Base-by-base conservation (phyloP, 2,797 vertebrate genomes). In the Schizopygopsis pylzovi region DNA sequence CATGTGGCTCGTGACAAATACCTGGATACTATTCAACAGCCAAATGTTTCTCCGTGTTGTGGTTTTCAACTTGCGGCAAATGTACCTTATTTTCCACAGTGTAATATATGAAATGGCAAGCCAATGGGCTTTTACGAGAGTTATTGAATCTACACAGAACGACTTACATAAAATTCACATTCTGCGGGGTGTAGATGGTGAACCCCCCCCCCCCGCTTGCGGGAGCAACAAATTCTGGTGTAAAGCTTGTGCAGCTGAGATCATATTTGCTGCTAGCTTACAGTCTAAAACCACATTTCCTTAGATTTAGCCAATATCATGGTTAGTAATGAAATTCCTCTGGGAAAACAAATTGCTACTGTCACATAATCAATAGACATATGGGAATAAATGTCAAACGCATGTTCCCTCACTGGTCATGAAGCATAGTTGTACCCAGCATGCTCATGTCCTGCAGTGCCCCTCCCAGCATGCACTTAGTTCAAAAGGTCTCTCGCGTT, bases 341-440 rank as follows among this genome's bases (percentile, higher is more conserved):
- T 43, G 85, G 87, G 90, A 89, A 87, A 91, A 86, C 86, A 91
- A 89, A 89, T 91, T 88, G 88, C 85, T 87, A 59, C 87, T 89
- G 88, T 87, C 87, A 89, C 73, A 89, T 89, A 89, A 90, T 91
- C 89, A 85, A 89, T 90, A 87, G 82, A 89, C 89, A 89, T 85
- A 89, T 86, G 81, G 80, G 86, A 89, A 89, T 89, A 91, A 91
- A 89, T 89, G 89, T 88, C 87, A 90, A 84, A 91, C 65, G 86
- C 87, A 88, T 89, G 86, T 89, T 88, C 86, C 79, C 85, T 89
- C 81, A 77, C 79, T 83, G 82, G 47, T 86, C 86, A 87, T 85
- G 70, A 87, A 81, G 78, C 86, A 83, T 86, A 80, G 81, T 87
- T 65, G 39, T 86, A 79, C 86, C 59, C 71, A 81, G 84, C 61